phyloP scores from a whole-genome alignment of 2,797 vertebrate genomes.

The Masticophis lateralis region DNA sequence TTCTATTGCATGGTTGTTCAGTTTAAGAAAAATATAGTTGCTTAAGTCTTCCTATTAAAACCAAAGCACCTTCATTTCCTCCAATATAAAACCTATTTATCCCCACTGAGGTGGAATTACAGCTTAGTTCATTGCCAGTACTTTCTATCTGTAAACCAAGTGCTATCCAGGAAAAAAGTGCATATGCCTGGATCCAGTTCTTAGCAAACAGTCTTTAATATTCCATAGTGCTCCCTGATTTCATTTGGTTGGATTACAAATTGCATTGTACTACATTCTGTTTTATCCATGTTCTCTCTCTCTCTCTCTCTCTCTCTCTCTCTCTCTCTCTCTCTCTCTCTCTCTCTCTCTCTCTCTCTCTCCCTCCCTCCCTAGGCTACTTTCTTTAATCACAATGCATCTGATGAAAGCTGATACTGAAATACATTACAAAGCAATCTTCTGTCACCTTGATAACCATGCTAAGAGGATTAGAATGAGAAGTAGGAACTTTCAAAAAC shows the following conservation, averaged over 20 bases:
- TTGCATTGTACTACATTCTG: background rate
- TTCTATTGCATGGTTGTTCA: constrained; percentile 1
- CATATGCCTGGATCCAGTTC: background rate
- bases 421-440: background rate
- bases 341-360: background rate
- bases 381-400: background rate
- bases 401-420: background rate
- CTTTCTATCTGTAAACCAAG: background rate
- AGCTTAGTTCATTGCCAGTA: background rate
- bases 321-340: too few relatives aligned
- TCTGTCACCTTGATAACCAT: background rate
- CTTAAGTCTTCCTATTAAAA: constrained; percentile 2
- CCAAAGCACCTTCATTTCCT: background rate
- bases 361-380: background rate
- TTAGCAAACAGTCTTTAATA: background rate
- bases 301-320: too few relatives aligned
- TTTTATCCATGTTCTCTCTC: background rate
- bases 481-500: background rate
- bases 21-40: constrained; percentile 1
- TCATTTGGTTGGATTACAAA: background rate
- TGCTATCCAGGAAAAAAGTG: background rate
- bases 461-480: background rate
- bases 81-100: background rate
- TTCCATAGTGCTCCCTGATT: background rate
- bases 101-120: background rate